Evolutionary conservation across 2,888 invertebrate genomes (phyloP).

Genomic region (Doris montereyensis): DNA sequence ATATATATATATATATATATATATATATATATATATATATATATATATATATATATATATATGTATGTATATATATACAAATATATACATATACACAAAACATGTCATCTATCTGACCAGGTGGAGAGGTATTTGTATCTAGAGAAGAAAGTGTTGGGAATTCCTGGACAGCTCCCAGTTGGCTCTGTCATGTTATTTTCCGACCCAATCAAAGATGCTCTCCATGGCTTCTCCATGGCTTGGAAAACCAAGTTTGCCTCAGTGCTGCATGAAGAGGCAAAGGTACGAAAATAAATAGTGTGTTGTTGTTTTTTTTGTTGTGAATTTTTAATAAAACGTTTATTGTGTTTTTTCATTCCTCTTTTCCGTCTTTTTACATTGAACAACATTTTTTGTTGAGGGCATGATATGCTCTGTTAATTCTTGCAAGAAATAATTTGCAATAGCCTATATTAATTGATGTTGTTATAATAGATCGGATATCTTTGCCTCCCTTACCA

Average conservation of each 20-base stretch:
- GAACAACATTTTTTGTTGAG: not conserved
- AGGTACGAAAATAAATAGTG: conserved; percentile 62
- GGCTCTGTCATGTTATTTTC: conserved; percentile 70
- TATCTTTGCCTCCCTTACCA: too few species aligned
- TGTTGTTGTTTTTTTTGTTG: not conserved
- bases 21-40: too few species aligned
- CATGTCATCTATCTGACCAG: too few species aligned
- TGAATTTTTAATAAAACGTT: not conserved
- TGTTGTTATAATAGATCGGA: too few species aligned
- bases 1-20: too few species aligned
- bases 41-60: too few species aligned
- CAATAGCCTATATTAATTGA: too few species aligned
- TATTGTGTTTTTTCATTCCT: not conserved
- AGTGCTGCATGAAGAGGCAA: conserved; percentile 70
- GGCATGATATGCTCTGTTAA: too few species aligned
- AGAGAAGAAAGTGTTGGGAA: conserved; percentile 68
- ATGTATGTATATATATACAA: too few species aligned
- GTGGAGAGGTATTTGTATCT: conserved; percentile 65
- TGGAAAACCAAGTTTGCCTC: conserved; percentile 73
- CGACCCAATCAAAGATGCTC: conserved; percentile 69
- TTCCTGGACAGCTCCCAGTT: conserved; percentile 62
- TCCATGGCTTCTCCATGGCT: conserved; percentile 71
- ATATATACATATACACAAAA: too few species aligned
- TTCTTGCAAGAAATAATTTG: too few species aligned
- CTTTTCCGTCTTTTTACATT: not conserved